Base-by-base conservation (phyloP, 2,113 vertebrate genomes). In the Malurus cyaneus region DNA sequence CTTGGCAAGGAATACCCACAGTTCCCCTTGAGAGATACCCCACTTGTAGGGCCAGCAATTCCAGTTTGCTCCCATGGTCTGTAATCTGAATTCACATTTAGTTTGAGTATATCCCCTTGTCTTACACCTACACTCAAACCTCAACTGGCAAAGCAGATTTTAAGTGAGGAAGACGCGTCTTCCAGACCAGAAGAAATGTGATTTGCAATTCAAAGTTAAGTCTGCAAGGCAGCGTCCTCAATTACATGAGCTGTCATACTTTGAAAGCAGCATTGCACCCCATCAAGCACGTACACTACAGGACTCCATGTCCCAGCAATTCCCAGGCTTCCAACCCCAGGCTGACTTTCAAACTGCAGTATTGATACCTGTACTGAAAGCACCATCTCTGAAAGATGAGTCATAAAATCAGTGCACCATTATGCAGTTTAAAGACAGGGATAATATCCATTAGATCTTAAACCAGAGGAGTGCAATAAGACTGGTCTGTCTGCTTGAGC, bases 191-290 rank as follows among this genome's bases (percentile, higher is more conserved):
- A 85, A 90, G 67, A 93, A 91, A 92, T 12, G n/a, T 65, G 69
- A 91, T 95, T 92, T 92, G 91, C 94, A 96, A 95, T 94, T 93
- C 92, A 71, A 93, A 96, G 54, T 64, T 29, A 70, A 77, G 84
- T 70, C 65, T 92, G 69, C 82, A 84, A 80, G 64, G 76, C 81
- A 61, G 91, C 6, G 5, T 88, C 80, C 70, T 81, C 82, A 94
- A 84, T 94, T 95, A 94, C 1, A 3, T 66, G 88, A 93, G 86
- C 72, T 90, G 86, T 88, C 80, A 34, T 52, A 59, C 24, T 52
- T 3, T 15, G 34, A 76, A 83, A 78, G 20, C 31, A 39, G 67
- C 29, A 26, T 2, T 24, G 34, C 52, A 34, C 13, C 47, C 24
- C 72, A 76, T 61, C 60, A 53, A 65, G 82, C 59, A 85, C 5